Evolutionary conservation across 2,113 vertebrate species (phyloP), one percentile per base, ranked within the genome.

Genomic region (Syngnathus typhle): DNA sequence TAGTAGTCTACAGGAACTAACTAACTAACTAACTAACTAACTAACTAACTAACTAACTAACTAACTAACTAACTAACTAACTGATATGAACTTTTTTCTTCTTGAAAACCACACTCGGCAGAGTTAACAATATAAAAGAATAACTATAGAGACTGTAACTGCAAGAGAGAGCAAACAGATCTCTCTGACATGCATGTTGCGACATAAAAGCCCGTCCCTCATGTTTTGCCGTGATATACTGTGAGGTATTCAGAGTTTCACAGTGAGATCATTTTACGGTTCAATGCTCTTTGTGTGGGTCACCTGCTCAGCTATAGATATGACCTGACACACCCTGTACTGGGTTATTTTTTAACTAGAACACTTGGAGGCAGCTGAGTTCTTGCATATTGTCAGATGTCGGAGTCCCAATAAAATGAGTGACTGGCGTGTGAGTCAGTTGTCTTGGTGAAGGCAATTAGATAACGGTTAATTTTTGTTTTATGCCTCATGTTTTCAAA

Each of bases 291-390:
- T 37, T 64, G 43, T 47, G 44, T 62, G 41, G 58, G 58, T 19
- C 58, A 19, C 18, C 13, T 23, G 9, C 41, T 64, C 43, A 27
- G 43, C 23, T 49, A 36, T 19, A 62, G 60, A 62, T 62, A 62
- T 46, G 13, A 64, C 15, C 18, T 36, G 62, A 49, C 27, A 37
- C 27, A 47, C 62, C 62, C 44, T 32, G 62, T 27, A 46, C 37
- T n/a, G 9, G 46, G 63, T 64, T 49, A 64, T 18, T 51, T 36
- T 64, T 64, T 64, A 47, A 64, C 62, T 37, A 1, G 23, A 36
- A 36, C 63, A 19, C 63, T 51, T 36, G 27, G 46, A 37, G 9
- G 38, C 19, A 43, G 19, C 2, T 21, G 10, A 43, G 19, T 7
- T 23, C 38, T n/a, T 41, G 10, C 38, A 61, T 21, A 6, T 7